Percentiles rank a stretch among this genome's conserved stretches.
These are phyloP conservation scores for Nephotettix cincticeps DNA, from an alignment of 1,140 invertebrate species.

Conservation along the genomic window DNA sequence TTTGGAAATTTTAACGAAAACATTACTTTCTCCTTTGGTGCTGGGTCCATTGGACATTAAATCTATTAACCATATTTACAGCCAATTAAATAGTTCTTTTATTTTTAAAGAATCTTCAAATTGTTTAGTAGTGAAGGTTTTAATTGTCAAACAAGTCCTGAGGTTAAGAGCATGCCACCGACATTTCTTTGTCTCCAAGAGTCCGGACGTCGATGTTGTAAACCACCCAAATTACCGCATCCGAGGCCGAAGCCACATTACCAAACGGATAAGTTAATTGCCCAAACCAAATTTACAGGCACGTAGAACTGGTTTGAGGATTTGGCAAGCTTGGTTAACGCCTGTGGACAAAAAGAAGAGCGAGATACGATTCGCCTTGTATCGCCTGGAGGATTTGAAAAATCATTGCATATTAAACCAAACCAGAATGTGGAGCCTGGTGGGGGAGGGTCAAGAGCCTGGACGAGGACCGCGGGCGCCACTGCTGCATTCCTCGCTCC, in stretches of 20 bases:
- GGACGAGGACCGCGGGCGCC: not conserved
- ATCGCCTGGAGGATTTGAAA: not conserved
- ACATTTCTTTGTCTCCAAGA: too few relatives aligned
- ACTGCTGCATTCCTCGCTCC: not conserved
- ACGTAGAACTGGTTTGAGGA: not conserved
- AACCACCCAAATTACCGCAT: too few relatives aligned
- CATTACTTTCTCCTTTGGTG: too few relatives aligned
- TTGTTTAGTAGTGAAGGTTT: too few relatives aligned
- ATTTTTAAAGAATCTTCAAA: too few relatives aligned
- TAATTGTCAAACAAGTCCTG: too few relatives aligned
- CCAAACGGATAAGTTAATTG: not conserved
- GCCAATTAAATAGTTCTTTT: too few relatives aligned
- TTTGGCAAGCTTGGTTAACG: not conserved
- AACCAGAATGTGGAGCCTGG: not conserved
- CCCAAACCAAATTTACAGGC: not conserved
- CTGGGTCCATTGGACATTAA: too few relatives aligned
- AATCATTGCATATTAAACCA: constrained; percentile 9
- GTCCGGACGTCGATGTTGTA: too few relatives aligned
- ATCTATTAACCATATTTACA: too few relatives aligned
- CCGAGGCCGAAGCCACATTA: not conserved
- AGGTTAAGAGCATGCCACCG: too few relatives aligned
- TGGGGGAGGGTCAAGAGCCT: constrained; percentile 1
- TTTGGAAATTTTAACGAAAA: too few relatives aligned
- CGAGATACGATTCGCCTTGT: not conserved
- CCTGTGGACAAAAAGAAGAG: not conserved